phyloP scores from a whole-genome alignment of 2,113 vertebrate species.

The Psammodynastes pulverulentus region DNA sequence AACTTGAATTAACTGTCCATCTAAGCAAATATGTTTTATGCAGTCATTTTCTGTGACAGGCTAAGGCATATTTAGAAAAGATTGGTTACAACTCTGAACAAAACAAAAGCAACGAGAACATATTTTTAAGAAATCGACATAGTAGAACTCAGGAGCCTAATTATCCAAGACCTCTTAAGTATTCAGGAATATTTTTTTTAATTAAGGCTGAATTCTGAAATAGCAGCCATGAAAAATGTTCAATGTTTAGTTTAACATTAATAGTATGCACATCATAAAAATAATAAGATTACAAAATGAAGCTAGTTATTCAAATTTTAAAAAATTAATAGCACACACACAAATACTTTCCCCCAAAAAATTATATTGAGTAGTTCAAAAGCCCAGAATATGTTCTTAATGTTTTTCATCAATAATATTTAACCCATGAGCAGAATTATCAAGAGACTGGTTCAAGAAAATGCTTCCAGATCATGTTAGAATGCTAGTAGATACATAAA shows the following conservation, averaged over 20 bases:
- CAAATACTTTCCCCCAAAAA: background rate
- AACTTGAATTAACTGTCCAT: constrained; percentile 85
- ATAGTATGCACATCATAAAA: background rate
- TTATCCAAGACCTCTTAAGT: background rate
- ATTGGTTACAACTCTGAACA: constrained; percentile 46
- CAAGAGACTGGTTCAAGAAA: background rate
- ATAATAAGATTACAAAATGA: background rate
- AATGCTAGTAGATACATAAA: too few species aligned
- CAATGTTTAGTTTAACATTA: background rate
- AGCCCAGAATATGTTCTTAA: background rate
- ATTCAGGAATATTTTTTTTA: background rate
- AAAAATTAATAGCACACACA: background rate
- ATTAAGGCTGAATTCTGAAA: background rate
- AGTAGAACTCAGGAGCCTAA: constrained; percentile 1
- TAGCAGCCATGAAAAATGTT: background rate
- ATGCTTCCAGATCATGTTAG: background rate
- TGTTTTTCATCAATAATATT: background rate
- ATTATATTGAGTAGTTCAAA: background rate
- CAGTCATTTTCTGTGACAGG: constrained; percentile 79
- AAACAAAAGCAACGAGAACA: background rate
- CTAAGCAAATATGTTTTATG: constrained; percentile 87
- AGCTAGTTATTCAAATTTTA: background rate
- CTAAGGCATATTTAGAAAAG: constrained; percentile 60
- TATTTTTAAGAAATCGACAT: constrained; percentile 1
- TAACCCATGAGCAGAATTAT: background rate